Evolutionary conservation across 2,888 invertebrate genomes (phyloP), one percentile per base, ranked within the genome.

Genomic region (Acronicta leporina): DNA sequence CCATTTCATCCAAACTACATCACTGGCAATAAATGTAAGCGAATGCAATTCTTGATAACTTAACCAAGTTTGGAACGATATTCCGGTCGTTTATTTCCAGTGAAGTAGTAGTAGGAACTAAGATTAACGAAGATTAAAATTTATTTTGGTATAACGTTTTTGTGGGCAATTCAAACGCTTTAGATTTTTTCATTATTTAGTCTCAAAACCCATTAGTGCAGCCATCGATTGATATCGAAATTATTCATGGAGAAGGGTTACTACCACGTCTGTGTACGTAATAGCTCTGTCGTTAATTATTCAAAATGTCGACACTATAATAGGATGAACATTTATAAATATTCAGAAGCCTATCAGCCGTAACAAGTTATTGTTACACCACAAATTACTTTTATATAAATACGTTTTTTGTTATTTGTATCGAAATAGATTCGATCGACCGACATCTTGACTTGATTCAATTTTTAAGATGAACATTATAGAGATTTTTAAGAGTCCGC

Each of bases 271-370:
- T 70, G 63, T 80, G 84, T 85, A 85, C 83, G 87, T 85, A 85
- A 86, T 88, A 80, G 86, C 80, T 79, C 80, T 82, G 86, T 83
- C 75, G 83, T 92, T 92, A 91, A 92, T 92, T 92, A 92, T 92
- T 91, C 91, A 92, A 87, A 86, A 88, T 85, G 92, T 91, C 91
- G 87, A 87, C 92, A 85, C 86, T 83, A 87, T 91, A 90, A 92
- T 90, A 86, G 90, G 83, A 86, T 81, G 79, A 73, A 80, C 82
- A 82, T 87, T 84, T 89, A 91, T 92, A 90, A 92, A 92, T 92
- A 92, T 90, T 89, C 89, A 90, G 85, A 79, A 83, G 85, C 60
- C 82, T 79, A 84, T 84, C 81, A 78, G 63, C 40, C 70, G 70
- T 72, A 75, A 70, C 75, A 64, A 73, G 56, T 65, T 79, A 68